Evolutionary conservation across 2,797 vertebrate genomes (phyloP), one percentile per base, ranked within the genome.

Genomic region (Helostoma temminkii): DNA sequence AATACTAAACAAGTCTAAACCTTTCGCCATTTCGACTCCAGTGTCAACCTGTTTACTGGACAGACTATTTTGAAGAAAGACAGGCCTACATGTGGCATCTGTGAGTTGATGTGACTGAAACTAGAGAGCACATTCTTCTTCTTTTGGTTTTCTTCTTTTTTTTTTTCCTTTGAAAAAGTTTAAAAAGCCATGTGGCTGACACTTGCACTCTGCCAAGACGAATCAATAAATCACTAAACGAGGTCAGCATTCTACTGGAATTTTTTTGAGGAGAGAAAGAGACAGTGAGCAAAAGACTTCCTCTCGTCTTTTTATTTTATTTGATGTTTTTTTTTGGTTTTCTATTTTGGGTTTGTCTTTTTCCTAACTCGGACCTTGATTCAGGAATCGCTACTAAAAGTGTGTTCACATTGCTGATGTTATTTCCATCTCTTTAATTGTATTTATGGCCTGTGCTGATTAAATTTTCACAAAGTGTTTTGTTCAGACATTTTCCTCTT

Each of bases 361-460:
- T 76, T 82, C 48, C 1, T 63, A 67, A 59, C 76, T 58, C 5
- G 71, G 82, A 76, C 77, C 62, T 81, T 19, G 36, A 82, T 87
- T 85, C 84, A 76, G 87, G 86, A 84, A 85, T 83, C 52, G 52
- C 76, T 83, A 82, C 70, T 62, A 43, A 56, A 80, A 75, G 76
- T 76, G 81, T 78, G 63, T 77, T 77, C 80, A 84, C 80, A 71
- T 85, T 76, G 82, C 71, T 78, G 78, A 79, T 59, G 82, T 87
- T 84, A 56, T 87, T 71, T 86, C 81, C 80, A 82, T 70, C 85
- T 86, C 83, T 83, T 78, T 71, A 64, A 86, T 84, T 88, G 91
- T 92, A 89, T 93, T 92, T 91, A 88, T 90, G 88, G 79, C 71
- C 79, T 68, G 90, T 92, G 86, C 88, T 85, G 78, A 85, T 83